phyloP scores from a whole-genome alignment of 2,113 vertebrate species.

The Crotalus viridis region DNA sequence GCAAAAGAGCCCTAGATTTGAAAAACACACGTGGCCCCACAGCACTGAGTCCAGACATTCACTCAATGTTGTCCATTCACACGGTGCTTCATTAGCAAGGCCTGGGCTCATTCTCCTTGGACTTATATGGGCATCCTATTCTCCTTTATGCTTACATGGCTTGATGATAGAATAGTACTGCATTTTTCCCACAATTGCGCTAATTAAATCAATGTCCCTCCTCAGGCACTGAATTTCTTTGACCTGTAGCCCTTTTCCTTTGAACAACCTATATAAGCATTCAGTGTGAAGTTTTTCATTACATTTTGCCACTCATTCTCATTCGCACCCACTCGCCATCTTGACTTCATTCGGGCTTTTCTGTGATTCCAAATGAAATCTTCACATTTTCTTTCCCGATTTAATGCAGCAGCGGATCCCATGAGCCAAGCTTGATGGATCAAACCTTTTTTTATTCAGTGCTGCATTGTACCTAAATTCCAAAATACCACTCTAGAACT shows the following conservation, averaged over 20 bases:
- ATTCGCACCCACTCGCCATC: constrained; percentile 99
- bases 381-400: constrained; percentile 95
- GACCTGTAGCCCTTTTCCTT: constrained; percentile 86
- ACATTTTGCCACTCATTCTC: constrained; percentile 99
- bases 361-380: constrained; percentile 98
- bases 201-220: constrained; percentile 77
- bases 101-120: constrained; percentile 81
- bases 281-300: constrained; percentile 93
- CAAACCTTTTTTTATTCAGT: constrained; percentile 96
- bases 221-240: constrained; percentile 85
- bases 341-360: constrained; percentile 97
- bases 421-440: constrained; percentile 99
- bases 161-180: constrained; percentile 82
- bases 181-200: constrained; percentile 76
- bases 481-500: constrained; percentile 91
- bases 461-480: constrained; percentile 98
- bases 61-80: constrained; percentile 88
- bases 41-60: constrained; percentile 88
- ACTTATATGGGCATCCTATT: constrained; percentile 70
- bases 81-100: constrained; percentile 88
- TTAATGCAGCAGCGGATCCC: constrained; percentile 99
- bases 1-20: constrained; percentile 76
- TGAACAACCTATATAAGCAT: constrained; percentile 93
- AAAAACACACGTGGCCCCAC: constrained; percentile 86
- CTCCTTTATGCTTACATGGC: constrained; percentile 82